Evolutionary conservation across 2,888 invertebrate species (phyloP).

Genomic region (Theodoxus fluviatilis): DNA sequence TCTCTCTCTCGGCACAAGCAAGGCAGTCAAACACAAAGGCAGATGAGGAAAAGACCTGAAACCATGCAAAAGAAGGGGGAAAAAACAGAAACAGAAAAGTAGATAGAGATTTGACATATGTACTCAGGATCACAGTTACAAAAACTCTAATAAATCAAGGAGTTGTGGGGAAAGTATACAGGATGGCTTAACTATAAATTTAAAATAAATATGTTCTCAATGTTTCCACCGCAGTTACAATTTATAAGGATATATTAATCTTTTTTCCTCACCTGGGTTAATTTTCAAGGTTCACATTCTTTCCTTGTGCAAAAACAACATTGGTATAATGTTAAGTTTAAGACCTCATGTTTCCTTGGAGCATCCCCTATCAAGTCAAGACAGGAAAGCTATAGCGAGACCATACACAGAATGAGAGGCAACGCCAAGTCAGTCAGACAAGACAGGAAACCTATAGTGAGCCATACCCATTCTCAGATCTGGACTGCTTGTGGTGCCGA

Average conservation of each 20-base stretch:
- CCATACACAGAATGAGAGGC: not conserved
- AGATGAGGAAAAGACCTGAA: not conserved
- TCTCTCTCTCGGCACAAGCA: not conserved
- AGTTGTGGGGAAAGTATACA: too few relatives aligned
- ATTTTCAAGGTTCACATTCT: too few relatives aligned
- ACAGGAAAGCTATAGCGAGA: not conserved
- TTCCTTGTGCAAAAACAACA: conserved; percentile 8
- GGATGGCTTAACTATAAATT: too few relatives aligned
- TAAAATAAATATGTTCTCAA: too few relatives aligned
- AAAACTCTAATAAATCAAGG: too few relatives aligned
- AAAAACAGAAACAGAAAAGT: too few relatives aligned
- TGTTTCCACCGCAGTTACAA: too few relatives aligned
- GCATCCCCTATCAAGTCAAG: not conserved
- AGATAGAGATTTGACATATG: too few relatives aligned
- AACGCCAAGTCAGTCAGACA: not conserved
- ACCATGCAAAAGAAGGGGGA: too few relatives aligned
- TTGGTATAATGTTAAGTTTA: not conserved
- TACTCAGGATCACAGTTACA: too few relatives aligned
- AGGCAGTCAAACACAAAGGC: not conserved
- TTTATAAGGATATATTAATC: too few relatives aligned
- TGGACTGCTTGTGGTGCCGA: conserved; percentile 55
- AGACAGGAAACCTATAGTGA: not conserved
- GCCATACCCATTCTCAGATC: conserved; percentile 51
- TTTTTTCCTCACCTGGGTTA: too few relatives aligned
- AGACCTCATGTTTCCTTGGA: not conserved